Evolutionary conservation across 1,140 invertebrate genomes (phyloP), one percentile per base, ranked within the genome.

Genomic region (Dysdera silvatica): DNA sequence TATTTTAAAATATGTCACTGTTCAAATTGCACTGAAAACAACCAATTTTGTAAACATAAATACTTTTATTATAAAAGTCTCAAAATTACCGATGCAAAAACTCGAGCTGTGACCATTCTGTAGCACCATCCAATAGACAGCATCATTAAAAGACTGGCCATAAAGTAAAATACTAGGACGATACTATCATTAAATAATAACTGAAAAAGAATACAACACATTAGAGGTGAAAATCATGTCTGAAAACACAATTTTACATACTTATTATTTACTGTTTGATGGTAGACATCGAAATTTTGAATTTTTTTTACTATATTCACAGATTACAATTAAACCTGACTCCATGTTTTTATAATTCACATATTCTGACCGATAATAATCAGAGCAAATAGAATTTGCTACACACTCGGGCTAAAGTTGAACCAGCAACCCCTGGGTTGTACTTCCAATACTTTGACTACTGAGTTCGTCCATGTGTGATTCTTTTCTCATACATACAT

Each of bases 101-200:
- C 18, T 52, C 58, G 40, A 16, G 58, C 48, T 16, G 20, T 20
- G 23, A 28, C 24, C 0, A 16, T 4, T 23, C 14, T 10, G 5
- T 20, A n/a, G 29, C 58, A 61, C 29, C 58, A 32, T 20, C 58
- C 58, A 20, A 61, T 53, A 16, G 58, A 52, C 3, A 61, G 35
- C 29, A 61, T 26, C 8, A 49, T 28, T n/a, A 61, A 12, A 16
- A 28, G 52, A 10, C 32, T 6, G 10, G 18, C 23, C 28, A 61
- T 61, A 49, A 61, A 61, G 29, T 20, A 41, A 23, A 31, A 52
- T 4, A 61, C 24, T 4, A 37, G 24, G 14, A 43, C 8, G 4
- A 61, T 32, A 14, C 48, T 26, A 31, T 61, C 58, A 41, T 61
- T 61, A 18, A 61, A 33, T 6, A 61, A 24, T 24, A 61, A 28